Conservation (phyloP, 2,797 vertebrate species). For the Cuculus canorus region DNA sequence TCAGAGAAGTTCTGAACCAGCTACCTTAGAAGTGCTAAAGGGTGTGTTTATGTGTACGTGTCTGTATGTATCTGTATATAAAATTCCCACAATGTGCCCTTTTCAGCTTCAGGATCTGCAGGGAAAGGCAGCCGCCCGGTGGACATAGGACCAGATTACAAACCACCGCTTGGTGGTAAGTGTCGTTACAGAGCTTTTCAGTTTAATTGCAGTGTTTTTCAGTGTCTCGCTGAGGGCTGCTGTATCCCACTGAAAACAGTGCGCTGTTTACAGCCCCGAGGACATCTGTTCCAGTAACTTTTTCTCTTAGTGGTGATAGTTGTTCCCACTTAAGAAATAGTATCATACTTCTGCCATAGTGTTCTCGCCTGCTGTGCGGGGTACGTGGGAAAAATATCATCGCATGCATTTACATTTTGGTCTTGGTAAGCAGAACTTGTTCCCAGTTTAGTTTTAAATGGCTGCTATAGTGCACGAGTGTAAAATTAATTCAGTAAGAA, state of each 20-base stretch:
- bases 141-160: constrained; percentile 78
- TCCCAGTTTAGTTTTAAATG: background rate
- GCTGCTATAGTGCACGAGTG: background rate
- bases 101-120: constrained; percentile 85
- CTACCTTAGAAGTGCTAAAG: background rate
- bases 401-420: background rate
- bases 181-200: background rate
- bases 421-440: background rate
- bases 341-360: rapidly evolving
- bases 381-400: background rate
- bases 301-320: background rate
- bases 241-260: background rate
- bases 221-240: background rate
- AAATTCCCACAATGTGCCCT: background rate
- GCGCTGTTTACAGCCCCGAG: background rate
- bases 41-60: background rate
- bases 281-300: background rate
- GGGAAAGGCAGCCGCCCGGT: constrained; percentile 82
- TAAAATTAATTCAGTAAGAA: background rate
- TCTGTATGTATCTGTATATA: too few species aligned
- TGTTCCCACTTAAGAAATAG: background rate
- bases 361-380: background rate
- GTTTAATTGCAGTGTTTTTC: background rate
- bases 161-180: constrained; percentile 84
- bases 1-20: background rate